Evolutionary conservation across 2,797 vertebrate species (phyloP).

Genomic region (Ciconia nigra): DNA sequence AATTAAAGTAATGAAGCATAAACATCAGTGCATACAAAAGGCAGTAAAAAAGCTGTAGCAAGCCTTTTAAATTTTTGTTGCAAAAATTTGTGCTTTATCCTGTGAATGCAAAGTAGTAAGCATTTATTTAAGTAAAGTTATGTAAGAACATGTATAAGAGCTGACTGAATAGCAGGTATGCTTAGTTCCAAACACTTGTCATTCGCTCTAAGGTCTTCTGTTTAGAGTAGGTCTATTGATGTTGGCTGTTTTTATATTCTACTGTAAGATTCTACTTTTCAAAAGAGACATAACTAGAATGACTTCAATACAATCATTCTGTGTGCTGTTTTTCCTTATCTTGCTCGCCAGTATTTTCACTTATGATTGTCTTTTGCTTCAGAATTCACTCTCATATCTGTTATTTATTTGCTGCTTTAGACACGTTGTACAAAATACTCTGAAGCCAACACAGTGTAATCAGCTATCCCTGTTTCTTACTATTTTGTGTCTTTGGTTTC

Average conservation of each 20-base stretch:
- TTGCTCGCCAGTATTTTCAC: background rate
- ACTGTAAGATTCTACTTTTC: background rate
- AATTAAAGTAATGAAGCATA: conserved; percentile 61
- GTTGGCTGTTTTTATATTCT: background rate
- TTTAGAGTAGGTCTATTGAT: background rate
- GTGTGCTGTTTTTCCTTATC: background rate
- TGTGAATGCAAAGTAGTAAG: background rate
- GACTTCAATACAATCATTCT: background rate
- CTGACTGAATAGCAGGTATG: background rate
- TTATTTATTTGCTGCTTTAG: background rate
- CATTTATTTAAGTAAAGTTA: background rate
- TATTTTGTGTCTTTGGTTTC: background rate
- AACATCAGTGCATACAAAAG: conserved; percentile 39
- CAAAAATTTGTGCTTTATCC: background rate
- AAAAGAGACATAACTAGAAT: background rate
- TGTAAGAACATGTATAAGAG: background rate
- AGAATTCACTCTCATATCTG: background rate
- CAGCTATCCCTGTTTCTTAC: background rate
- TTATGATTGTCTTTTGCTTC: background rate
- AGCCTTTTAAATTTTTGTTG: conserved; percentile 49
- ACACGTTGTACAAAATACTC: background rate
- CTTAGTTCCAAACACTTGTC: background rate
- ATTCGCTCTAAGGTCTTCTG: background rate
- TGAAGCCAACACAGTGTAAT: background rate
- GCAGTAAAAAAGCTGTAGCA: conserved; percentile 45